Percentiles rank a stretch among this genome's conserved stretches.
These are phyloP conservation scores for Loriculus beryllinus DNA, from an alignment of 2,797 vertebrate genomes.

Conservation along the genomic window DNA sequence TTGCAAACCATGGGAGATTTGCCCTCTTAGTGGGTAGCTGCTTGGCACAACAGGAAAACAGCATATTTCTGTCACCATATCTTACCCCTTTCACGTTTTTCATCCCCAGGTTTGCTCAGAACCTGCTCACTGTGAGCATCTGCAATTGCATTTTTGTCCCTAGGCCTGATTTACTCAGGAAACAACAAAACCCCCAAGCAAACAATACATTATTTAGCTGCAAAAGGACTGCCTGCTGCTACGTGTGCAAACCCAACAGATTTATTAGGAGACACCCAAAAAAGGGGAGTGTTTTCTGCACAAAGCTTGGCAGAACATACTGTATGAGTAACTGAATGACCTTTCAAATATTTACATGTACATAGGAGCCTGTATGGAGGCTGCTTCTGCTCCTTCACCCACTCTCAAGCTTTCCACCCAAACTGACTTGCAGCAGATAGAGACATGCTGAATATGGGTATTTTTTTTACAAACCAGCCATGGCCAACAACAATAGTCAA, in stretches of 20 bases:
- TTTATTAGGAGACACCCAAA: slow-evolving; percentile 14
- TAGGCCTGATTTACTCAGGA: not conserved
- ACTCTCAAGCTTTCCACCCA: not conserved
- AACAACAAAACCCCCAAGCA: not conserved
- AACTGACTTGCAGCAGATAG: not conserved
- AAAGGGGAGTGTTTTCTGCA: not conserved
- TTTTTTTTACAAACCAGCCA: not conserved
- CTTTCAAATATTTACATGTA: not conserved
- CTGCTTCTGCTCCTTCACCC: not conserved
- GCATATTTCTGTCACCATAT: not conserved
- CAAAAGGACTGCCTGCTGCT: not conserved
- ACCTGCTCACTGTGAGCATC: not conserved
- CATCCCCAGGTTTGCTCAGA: not conserved
- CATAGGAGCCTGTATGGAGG: not conserved
- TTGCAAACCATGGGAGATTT: not conserved
- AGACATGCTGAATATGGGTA: not conserved
- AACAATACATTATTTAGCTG: not conserved
- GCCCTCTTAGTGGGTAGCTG: not conserved
- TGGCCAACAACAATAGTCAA: not conserved
- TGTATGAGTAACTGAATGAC: slow-evolving; percentile 41
- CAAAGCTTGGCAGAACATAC: slow-evolving; percentile 54
- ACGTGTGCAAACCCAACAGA: not conserved
- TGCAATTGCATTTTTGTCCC: not conserved
- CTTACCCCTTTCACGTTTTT: not conserved
- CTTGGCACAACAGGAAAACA: not conserved